phyloP scores from a whole-genome alignment of 2,888 invertebrate genomes.

The Tenthredo distinguenda region DNA sequence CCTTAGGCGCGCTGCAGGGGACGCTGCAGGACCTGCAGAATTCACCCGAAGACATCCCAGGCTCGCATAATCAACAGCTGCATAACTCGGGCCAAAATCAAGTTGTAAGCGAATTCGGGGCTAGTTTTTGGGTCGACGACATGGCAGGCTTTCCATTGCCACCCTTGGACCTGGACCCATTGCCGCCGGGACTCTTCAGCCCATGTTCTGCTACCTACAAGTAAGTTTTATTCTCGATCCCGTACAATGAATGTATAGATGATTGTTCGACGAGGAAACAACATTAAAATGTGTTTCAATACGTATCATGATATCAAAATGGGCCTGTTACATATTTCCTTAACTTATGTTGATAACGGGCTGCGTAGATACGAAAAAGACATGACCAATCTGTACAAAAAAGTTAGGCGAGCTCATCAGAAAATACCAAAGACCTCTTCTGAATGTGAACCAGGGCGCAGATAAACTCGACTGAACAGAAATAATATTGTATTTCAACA shows the following conservation, averaged over 20 bases:
- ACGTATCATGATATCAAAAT: slow-evolving; percentile 48
- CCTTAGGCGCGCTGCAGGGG: slow-evolving; percentile 65
- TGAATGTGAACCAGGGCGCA: slow-evolving; percentile 38
- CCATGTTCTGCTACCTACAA: slow-evolving; percentile 89
- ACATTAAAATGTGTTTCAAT: not conserved
- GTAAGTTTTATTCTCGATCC: slow-evolving; percentile 78
- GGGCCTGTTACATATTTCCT: slow-evolving; percentile 55
- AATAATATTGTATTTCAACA: slow-evolving; percentile 50
- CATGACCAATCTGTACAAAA: not conserved
- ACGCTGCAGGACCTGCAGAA: slow-evolving; percentile 74
- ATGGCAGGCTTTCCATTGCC: slow-evolving; percentile 93
- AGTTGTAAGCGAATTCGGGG: slow-evolving; percentile 76
- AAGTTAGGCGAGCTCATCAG: not conserved
- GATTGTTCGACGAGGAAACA: not conserved
- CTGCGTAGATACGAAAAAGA: not conserved
- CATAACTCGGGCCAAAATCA: slow-evolving; percentile 71
- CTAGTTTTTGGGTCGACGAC: slow-evolving; percentile 86
- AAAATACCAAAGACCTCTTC: slow-evolving; percentile 32
- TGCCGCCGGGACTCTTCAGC: slow-evolving; percentile 93
- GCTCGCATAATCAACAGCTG: slow-evolving; percentile 70
- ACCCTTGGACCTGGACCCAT: slow-evolving; percentile 90
- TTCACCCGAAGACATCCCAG: slow-evolving; percentile 70
- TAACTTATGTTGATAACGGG: not conserved
- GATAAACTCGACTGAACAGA: slow-evolving; percentile 29
- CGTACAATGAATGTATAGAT: not conserved